Percentiles rank a stretch among this genome's conserved stretches.
phyloP scores from a whole-genome alignment of 2,797 vertebrate genomes.

The Dicrostonyx torquatus region DNA sequence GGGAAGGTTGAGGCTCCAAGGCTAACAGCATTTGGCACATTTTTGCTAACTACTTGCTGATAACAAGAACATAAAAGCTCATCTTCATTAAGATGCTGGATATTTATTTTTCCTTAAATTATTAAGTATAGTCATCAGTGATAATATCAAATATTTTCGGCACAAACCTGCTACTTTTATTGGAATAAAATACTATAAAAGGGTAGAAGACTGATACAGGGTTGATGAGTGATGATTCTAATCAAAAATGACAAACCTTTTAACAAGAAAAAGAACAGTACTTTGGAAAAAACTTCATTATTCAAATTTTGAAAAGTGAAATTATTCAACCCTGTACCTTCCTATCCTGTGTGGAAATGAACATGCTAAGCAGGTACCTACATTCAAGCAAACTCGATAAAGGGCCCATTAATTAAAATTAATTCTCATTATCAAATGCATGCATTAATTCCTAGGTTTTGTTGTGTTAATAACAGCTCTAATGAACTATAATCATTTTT shows the following conservation, averaged over 20 bases:
- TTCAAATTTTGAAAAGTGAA: conserved; percentile 53
- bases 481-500: conserved; percentile 41
- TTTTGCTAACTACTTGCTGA: conserved; percentile 54
- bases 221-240: conserved; percentile 13
- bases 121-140: neutral
- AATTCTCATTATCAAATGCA: conserved; percentile 33
- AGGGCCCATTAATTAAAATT: conserved; percentile 59
- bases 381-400: conserved; percentile 49
- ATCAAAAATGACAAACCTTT: conserved; percentile 41
- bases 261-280: conserved; percentile 36
- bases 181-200: neutral
- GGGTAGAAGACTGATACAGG: neutral
- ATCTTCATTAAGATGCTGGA: conserved; percentile 31
- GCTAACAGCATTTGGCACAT: neutral
- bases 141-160: conserved; percentile 30
- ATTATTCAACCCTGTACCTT: neutral
- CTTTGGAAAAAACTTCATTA: conserved; percentile 28
- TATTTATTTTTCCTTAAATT: neutral
- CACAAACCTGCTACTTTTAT: neutral
- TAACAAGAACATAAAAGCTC: conserved; percentile 28
- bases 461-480: conserved; percentile 13
- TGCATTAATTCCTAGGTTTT: conserved; percentile 53
- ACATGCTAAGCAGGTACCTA: neutral
- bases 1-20: neutral
- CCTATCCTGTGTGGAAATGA: conserved; percentile 48